Conservation (phyloP, 2,888 invertebrate species). For the Limenitis camilla region DNA sequence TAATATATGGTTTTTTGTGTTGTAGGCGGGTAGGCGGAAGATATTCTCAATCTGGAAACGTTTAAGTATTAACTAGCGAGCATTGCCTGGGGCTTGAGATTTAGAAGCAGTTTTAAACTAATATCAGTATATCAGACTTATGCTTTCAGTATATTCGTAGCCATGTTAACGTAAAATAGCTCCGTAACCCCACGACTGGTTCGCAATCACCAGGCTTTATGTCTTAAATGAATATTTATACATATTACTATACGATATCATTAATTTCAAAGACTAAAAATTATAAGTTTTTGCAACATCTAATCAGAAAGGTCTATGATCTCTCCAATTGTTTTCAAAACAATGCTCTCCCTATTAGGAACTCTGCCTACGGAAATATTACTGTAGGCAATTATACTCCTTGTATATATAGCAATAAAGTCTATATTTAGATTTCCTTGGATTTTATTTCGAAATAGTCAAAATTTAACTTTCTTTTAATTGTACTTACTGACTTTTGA, state of each 20-base stretch:
- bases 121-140: no score
- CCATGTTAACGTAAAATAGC: no score
- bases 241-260: no score
- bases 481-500: background rate
- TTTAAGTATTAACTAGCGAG: no score
- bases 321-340: constrained; percentile 22
- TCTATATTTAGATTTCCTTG: background rate
- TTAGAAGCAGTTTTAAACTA: no score
- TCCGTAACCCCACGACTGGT: no score
- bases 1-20: background rate
- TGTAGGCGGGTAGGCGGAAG: background rate
- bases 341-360: constrained; percentile 21
- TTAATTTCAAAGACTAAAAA: no score
- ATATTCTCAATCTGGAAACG: no score
- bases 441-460: constrained; percentile 2
- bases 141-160: no score
- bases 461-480: constrained; percentile 18
- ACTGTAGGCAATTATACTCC: background rate
- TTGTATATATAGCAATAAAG: background rate
- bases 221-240: no score
- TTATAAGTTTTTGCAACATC: background rate
- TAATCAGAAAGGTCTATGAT: constrained; percentile 17
- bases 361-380: constrained; percentile 5
- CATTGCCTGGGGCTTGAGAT: no score
- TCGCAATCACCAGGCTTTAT: no score